Conservation (phyloP, 2,888 invertebrate species). For the Polyommatus iphigenia region DNA sequence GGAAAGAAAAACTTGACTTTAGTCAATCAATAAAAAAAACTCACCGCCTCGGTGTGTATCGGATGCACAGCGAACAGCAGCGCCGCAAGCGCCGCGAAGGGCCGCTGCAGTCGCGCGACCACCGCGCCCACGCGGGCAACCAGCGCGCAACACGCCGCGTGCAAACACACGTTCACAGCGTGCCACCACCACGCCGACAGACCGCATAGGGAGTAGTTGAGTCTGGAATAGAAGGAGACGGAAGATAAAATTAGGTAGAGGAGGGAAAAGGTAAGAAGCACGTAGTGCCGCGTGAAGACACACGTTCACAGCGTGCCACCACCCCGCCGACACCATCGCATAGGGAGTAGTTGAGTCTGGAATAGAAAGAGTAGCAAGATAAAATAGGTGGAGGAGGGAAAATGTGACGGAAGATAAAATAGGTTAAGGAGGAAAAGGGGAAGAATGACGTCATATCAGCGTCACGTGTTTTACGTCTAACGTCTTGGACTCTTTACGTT, state of each 20-base stretch:
- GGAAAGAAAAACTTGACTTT: too few species aligned
- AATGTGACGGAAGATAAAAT: neutral
- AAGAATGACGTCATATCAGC: neutral
- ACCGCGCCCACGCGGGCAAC: constrained; percentile 84
- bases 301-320: constrained; percentile 91
- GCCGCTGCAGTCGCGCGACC: constrained; percentile 84
- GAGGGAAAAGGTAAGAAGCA: constrained; percentile 68
- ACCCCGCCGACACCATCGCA: constrained; percentile 85
- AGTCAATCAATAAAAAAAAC: constrained; percentile 56
- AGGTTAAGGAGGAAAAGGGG: neutral
- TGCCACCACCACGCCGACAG: constrained; percentile 89
- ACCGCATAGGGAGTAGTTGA: constrained; percentile 87
- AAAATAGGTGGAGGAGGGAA: neutral
- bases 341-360: constrained; percentile 87
- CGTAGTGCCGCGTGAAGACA: constrained; percentile 87
- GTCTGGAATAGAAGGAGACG: constrained; percentile 73
- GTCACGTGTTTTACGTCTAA: constrained; percentile 62
- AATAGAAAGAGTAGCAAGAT: constrained; percentile 49
- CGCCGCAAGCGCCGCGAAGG: constrained; percentile 86
- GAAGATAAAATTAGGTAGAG: neutral
- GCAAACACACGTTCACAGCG: constrained; percentile 87
- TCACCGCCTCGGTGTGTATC: constrained; percentile 94
- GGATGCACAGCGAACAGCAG: constrained; percentile 92
- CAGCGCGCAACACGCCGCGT: constrained; percentile 86
- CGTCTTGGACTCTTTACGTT: neutral